Evolutionary conservation across 2,888 invertebrate species (phyloP), one percentile per base, ranked within the genome.

Genomic region (Conops quadrifasciatus): DNA sequence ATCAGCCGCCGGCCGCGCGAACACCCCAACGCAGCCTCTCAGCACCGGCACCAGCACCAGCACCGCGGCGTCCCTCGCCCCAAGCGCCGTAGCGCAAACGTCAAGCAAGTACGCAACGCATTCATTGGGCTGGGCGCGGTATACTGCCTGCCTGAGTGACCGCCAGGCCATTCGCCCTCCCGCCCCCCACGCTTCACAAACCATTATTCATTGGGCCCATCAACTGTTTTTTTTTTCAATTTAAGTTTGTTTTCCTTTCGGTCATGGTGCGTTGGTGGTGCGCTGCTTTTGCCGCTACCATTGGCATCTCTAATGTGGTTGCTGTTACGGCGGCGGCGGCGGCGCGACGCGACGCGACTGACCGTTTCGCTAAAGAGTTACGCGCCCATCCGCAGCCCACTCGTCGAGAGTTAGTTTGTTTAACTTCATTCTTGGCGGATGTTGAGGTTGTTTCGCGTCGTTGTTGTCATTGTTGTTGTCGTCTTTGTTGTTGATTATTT

Each of bases 351-450:
- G 4, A 9, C 4, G 9, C 9, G 36, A 36, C 9, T 4, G 36
- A 36, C 4, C 9, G 9, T 36, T 36, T 36, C 36, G 36, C 36
- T 36, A 58, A 49, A 74, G 71, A 67, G 73, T 75, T 77, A 75
- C 79, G 82, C 83, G 83, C 83, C 82, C 82, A 82, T 81, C 82
- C 80, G 78, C 84, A 80, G 78, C 83, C 82, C 83, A 82, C 82
- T 83, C 83, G 75, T 72, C 16, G 21, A 15, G 58, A 4, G 36
- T 36, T 36, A 36, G 4, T 36, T 36, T 36, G 26, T 24, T 58
- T 58, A 43, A n/a, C 30, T 28, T 28, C 51, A 47, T 19, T 45
- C 36, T 21, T 16, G 62, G 68, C 68, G 68, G 68, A 68, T 68
- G 62, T 68, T 62, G 68, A 1, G 24, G n/a, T 53, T 30, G n/a